Evolutionary conservation across 1,140 invertebrate genomes (phyloP).

Genomic region (fruit fly (Drosophila melanogaster)): DNA sequence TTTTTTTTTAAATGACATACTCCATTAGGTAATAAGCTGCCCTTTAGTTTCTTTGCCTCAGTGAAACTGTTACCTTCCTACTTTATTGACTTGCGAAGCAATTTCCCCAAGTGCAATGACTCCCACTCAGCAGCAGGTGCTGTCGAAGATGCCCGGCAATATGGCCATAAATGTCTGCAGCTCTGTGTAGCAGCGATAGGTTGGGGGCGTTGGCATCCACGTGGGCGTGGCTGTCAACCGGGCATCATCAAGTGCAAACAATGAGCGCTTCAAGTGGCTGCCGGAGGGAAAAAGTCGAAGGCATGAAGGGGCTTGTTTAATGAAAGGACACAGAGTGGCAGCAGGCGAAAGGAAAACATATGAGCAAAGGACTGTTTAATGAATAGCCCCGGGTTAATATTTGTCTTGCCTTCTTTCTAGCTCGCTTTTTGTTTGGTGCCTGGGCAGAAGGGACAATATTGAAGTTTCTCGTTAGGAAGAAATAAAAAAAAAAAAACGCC

Average conservation of each 20-base stretch:
- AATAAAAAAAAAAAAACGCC: conserved; percentile 45
- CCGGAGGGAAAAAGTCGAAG: conserved; percentile 1
- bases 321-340: conserved; percentile 57
- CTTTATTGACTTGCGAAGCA: too few species aligned
- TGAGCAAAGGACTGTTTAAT: conserved; percentile 82
- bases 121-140: conserved; percentile 25
- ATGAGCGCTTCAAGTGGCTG: conserved; percentile 48
- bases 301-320: conserved; percentile 45
- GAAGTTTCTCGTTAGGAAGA: conserved; percentile 73
- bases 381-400: conserved; percentile 79
- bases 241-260: conserved; percentile 65
- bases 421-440: conserved; percentile 59
- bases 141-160: conserved; percentile 47
- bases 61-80: neutral
- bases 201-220: neutral
- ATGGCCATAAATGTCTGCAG: conserved; percentile 56
- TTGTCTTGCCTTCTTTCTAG: conserved; percentile 67
- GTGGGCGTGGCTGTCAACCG: conserved; percentile 45
- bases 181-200: conserved; percentile 12
- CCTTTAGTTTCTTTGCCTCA: neutral
- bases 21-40: too few species aligned
- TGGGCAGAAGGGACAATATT: conserved; percentile 74
- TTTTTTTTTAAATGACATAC: too few species aligned
- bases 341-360: conserved; percentile 71
- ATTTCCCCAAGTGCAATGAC: conserved; percentile 26